Conservation (phyloP, 2,888 invertebrate genomes). For the Melanotus villosus region DNA sequence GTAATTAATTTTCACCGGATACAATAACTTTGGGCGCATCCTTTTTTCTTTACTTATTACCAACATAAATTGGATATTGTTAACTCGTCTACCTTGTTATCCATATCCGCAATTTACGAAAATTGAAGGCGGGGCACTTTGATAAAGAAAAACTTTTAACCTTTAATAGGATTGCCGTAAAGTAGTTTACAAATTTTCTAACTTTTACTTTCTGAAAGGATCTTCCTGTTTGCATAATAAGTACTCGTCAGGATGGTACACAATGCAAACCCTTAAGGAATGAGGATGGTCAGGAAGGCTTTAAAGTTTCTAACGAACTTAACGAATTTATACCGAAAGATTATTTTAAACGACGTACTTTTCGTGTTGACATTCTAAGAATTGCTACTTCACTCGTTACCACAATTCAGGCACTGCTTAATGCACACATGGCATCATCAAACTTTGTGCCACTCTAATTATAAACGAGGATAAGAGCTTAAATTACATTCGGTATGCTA, state of each 20-base stretch:
- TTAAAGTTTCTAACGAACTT: slow-evolving; percentile 12
- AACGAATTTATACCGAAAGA: slow-evolving; percentile 24
- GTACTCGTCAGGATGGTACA: neutral
- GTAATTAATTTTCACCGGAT: too few species aligned
- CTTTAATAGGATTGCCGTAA: slow-evolving; percentile 30
- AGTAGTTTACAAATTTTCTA: slow-evolving; percentile 19
- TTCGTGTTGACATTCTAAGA: slow-evolving; percentile 27
- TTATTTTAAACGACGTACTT: neutral
- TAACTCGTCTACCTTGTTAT: neutral
- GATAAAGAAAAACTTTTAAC: slow-evolving; percentile 18
- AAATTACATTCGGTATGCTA: neutral
- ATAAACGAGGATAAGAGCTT: slow-evolving; percentile 9
- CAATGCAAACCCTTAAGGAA: neutral
- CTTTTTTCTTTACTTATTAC: too few species aligned
- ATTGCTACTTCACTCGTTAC: slow-evolving; percentile 22
- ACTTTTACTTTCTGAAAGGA: slow-evolving; percentile 27
- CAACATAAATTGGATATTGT: neutral
- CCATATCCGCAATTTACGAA: neutral
- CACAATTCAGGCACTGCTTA: slow-evolving; percentile 31
- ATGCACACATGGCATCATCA: slow-evolving; percentile 32
- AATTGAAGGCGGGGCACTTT: slow-evolving; percentile 5
- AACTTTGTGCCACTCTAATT: slow-evolving; percentile 33
- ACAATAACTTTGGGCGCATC: too few species aligned
- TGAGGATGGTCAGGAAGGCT: slow-evolving; percentile 6
- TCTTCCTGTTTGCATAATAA: slow-evolving; percentile 28